Base-by-base conservation (phyloP, 1,140 invertebrate genomes). In the Hetaerina americana region DNA sequence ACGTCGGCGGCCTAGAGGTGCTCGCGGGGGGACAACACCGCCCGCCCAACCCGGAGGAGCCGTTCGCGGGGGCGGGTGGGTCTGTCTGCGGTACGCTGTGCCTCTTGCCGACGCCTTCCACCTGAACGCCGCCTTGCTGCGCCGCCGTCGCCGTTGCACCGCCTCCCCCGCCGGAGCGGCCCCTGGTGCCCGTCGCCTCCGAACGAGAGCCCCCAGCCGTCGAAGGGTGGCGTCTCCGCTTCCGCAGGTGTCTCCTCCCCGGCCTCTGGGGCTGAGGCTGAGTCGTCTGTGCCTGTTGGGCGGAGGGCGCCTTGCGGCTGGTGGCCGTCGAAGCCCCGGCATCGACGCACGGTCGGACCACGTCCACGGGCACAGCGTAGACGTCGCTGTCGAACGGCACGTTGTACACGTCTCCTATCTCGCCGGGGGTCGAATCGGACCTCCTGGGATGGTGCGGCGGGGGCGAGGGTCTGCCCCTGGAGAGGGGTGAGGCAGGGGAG, bases 331-430 rank as follows among this genome's bases (percentile, higher is more conserved):
- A 75, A 76, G 72, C 75, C 78, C 74, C 77, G 5, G 18, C 57
- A 69, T 72, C 73, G 10, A 75, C 40, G 57, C 26, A 72, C 73
- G 78, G 31, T 80, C 80, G 80, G 5, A 92, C 85, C 76, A 89
- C 89, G 78, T 94, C 91, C 66, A 93, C 87, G 25, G 92, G 92
- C 66, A 93, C 87, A 5, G 91, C 90, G 77, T 93, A 94, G 74
- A 93, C 92, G 76, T 93, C 92, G 77, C 90, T 92, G 75, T 92
- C 91, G 74, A 92, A 90, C 66, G 91, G 91, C 66, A 93, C 91
- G 80, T 91, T 93, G 78, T 93, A 93, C 82, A 92, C 87, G 77
- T 93, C 91, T 27, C 88, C 89, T 27, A 92, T 92, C 74, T 90
- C 88, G 74, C 85, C 86, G 5, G 86, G 86, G 10, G 92, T 79